phyloP scores from a whole-genome alignment of 2,113 vertebrate genomes.

The Engraulis encrasicolus region DNA sequence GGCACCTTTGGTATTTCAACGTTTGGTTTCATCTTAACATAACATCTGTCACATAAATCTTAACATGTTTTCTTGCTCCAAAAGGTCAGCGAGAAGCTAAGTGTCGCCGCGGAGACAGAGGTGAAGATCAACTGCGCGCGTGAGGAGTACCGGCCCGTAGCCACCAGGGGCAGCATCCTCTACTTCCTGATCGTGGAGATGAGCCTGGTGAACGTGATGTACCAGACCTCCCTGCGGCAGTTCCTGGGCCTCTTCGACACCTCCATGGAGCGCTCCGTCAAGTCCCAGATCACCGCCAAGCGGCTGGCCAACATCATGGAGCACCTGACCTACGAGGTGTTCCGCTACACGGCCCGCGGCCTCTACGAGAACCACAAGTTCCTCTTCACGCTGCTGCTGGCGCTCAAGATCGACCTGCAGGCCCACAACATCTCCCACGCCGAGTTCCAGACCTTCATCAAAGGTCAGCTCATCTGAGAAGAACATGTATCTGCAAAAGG shows the following conservation, averaged over 20 bases:
- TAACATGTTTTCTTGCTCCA: constrained; percentile 31
- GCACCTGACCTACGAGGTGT: constrained; percentile 81
- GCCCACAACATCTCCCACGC: constrained; percentile 76
- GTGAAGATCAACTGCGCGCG: constrained; percentile 81
- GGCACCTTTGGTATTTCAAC: no score
- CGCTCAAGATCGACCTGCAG: constrained; percentile 83
- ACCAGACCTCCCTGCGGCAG: constrained; percentile 83
- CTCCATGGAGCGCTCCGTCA: constrained; percentile 75
- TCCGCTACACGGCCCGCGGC: constrained; percentile 78
- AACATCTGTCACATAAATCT: no score
- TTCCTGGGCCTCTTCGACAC: constrained; percentile 84
- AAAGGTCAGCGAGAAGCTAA: constrained; percentile 86
- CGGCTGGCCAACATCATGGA: constrained; percentile 77
- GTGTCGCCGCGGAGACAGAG: constrained; percentile 79
- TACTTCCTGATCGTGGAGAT: constrained; percentile 88
- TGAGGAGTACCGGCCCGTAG: constrained; percentile 84
- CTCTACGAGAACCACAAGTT: constrained; percentile 83
- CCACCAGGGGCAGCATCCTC: constrained; percentile 82
- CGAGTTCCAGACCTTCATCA: constrained; percentile 82
- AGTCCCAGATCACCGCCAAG: constrained; percentile 79
- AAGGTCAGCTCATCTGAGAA: constrained; percentile 69
- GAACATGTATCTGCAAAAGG: no score
- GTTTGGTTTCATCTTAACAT: no score
- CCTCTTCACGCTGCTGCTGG: constrained; percentile 81
- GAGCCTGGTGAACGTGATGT: constrained; percentile 85